Base-by-base conservation (phyloP, 2,888 invertebrate species). In the Lasioglossum malachurum region DNA sequence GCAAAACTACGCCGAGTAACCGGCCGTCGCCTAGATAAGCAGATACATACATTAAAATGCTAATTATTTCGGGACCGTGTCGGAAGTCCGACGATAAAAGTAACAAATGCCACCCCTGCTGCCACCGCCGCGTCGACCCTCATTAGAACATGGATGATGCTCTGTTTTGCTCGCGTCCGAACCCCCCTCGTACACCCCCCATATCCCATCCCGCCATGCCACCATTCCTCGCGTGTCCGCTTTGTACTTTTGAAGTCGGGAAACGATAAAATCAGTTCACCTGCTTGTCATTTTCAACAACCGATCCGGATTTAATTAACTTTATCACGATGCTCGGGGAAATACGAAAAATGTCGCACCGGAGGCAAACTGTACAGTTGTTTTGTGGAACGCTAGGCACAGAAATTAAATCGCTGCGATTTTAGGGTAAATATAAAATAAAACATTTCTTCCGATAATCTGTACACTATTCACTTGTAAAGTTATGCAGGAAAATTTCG, bases 31-130 rank as follows among this genome's bases (percentile, higher is more conserved):
- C 72, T 77, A 91, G 92, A 92, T 92, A 92, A 92, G 86, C 90
- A 82, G 91, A 91, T 91, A 92, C 92, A 91, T 90, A 88, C 88
- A 92, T 92, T 92, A 92, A 89, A 92, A 92, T 92, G 90, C 84
- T 90, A 92, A 92, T 92, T 92, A 92, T 92, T 92, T 92, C 80
- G 84, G 84, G 83, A 76, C 80, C 80, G 85, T 82, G 86, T 84
- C 85, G 85, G 81, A 84, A 82, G 75, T 44, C 49, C 79, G 74
- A 77, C 85, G 91, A 91, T 92, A 90, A 92, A 92, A 91, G 83
- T 90, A 89, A 91, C 91, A 86, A 91, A 89, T 83, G 83, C 86
- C 80, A 80, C 86, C 87, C 83, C 77, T 49, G 85, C 83, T 72
- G 71, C 80, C 46, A 85, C 83, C 72, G 57, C 60, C 81, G 27